phyloP scores from a whole-genome alignment of 2,113 vertebrate genomes.

The Apaloderma vittatum region DNA sequence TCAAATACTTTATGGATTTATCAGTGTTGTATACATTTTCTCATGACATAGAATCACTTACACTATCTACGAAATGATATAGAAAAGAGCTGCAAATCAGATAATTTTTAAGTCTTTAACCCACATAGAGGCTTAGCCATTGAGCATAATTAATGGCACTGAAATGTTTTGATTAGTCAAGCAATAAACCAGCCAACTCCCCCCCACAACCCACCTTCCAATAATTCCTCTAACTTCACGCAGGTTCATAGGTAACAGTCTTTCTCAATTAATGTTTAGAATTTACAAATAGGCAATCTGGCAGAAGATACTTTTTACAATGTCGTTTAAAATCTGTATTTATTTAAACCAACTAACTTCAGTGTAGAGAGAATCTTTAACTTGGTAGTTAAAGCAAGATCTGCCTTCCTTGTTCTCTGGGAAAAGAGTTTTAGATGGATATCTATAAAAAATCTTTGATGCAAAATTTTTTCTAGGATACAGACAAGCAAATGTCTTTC shows the following conservation, averaged over 20 bases:
- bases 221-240: not conserved
- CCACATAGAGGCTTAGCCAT: not conserved
- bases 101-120: slow-evolving; percentile 53
- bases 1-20: slow-evolving; percentile 85
- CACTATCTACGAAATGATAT: slow-evolving; percentile 43
- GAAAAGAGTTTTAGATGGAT: not conserved
- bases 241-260: not conserved
- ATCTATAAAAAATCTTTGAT: not conserved
- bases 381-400: not conserved
- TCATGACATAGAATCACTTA: slow-evolving; percentile 63
- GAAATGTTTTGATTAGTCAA: slow-evolving; percentile 55
- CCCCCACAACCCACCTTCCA: not conserved
- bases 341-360: not conserved
- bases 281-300: not conserved
- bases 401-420: not conserved
- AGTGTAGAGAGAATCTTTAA: not conserved
- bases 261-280: not conserved
- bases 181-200: slow-evolving; percentile 12
- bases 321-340: not conserved
- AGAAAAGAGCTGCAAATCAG: slow-evolving; percentile 55
- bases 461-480: not conserved
- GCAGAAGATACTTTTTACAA: not conserved
- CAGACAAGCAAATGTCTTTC: not conserved
- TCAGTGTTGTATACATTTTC: slow-evolving; percentile 78
- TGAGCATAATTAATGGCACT: slow-evolving; percentile 46